These are phyloP conservation scores for Zaprionus inermis DNA, from an alignment of 1,140 invertebrate species.

Conservation along the genomic window DNA sequence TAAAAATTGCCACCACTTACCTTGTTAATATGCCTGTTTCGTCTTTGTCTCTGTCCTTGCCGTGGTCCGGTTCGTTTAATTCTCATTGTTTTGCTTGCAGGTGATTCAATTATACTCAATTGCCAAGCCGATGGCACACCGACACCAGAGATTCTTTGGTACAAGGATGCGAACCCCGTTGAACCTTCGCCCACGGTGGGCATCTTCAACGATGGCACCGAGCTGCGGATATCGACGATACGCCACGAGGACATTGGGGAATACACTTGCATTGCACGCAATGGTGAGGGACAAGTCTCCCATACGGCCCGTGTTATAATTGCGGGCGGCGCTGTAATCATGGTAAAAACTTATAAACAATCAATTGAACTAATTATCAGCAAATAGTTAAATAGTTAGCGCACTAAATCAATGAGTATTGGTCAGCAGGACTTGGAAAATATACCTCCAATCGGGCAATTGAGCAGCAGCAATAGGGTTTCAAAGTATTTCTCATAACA, in stretches of 20 bases:
- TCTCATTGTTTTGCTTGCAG: slow-evolving; percentile 83
- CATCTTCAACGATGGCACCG: slow-evolving; percentile 95
- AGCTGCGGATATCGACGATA: slow-evolving; percentile 95
- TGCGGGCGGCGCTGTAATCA: slow-evolving; percentile 93
- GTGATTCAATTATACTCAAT: slow-evolving; percentile 96
- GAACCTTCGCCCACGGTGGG: slow-evolving; percentile 93
- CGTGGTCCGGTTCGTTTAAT: slow-evolving; percentile 18
- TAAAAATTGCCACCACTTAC: slow-evolving; percentile 71
- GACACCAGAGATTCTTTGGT: slow-evolving; percentile 95
- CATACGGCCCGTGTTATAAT: slow-evolving; percentile 97
- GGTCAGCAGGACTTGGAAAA: background rate
- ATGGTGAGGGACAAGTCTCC: slow-evolving; percentile 96
- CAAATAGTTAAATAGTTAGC: slow-evolving; percentile 36
- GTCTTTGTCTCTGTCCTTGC: slow-evolving; percentile 25
- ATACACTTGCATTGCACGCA: slow-evolving; percentile 96
- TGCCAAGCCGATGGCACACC: slow-evolving; percentile 97
- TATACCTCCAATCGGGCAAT: background rate
- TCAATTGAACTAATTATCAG: slow-evolving; percentile 65
- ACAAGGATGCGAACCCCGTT: slow-evolving; percentile 95
- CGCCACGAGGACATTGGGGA: slow-evolving; percentile 96
- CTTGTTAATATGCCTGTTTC: slow-evolving; percentile 68
- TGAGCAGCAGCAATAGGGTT: background rate
- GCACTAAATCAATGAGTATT: slow-evolving; percentile 19
- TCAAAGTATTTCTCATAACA: background rate
- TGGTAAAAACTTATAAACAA: slow-evolving; percentile 85